Evolutionary conservation across 2,113 vertebrate species (phyloP).

Genomic region (Apteryx mantelli): DNA sequence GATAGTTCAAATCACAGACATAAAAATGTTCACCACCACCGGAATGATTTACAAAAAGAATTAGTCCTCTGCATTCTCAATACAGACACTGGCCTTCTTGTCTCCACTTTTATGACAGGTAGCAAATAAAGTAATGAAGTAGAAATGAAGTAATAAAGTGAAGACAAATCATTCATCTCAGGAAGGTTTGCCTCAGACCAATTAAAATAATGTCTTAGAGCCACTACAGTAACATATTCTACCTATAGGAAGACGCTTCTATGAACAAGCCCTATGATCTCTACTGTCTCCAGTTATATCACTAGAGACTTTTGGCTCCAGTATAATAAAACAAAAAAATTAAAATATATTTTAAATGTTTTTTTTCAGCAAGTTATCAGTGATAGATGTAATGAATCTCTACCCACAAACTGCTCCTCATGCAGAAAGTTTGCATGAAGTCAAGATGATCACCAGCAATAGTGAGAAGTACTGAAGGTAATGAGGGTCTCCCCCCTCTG

Average conservation of each 20-base stretch:
- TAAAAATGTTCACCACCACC: neutral
- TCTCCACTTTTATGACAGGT: slow-evolving; percentile 30
- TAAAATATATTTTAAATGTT: neutral
- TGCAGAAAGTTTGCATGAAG: rapidly evolving
- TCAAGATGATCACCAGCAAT: neutral
- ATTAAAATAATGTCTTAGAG: slow-evolving; percentile 49
- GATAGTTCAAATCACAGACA: neutral
- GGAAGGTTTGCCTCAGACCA: slow-evolving; percentile 29
- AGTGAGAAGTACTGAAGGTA: rapidly evolving
- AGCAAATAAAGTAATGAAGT: slow-evolving; percentile 50
- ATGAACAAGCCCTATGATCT: neutral
- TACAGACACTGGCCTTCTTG: neutral
- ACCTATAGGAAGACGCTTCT: neutral
- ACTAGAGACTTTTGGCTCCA: neutral
- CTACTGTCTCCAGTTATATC: slow-evolving; percentile 2
- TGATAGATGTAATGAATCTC: neutral
- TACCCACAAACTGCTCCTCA: neutral
- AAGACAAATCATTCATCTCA: slow-evolving; percentile 24
- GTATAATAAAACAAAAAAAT: neutral
- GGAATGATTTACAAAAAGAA: slow-evolving; percentile 27
- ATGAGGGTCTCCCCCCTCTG: neutral
- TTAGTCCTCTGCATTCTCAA: neutral
- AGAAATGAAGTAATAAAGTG: neutral
- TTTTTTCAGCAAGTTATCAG: slow-evolving; percentile 17
- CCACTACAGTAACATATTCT: neutral